Conservation (phyloP, 2,113 vertebrate genomes). For the Scolopax mira region DNA sequence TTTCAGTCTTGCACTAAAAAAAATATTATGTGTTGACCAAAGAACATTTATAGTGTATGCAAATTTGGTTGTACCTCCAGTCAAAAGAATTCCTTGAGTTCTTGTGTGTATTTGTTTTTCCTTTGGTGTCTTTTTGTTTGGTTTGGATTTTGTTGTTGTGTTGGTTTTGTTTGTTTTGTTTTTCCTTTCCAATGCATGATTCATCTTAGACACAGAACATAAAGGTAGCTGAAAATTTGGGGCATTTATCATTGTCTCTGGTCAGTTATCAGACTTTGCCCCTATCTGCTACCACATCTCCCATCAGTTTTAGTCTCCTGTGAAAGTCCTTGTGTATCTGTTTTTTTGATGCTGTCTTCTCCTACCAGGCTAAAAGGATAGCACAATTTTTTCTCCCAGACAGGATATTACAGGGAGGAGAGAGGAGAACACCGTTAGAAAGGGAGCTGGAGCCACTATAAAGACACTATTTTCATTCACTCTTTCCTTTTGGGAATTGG, state of each 20-base stretch:
- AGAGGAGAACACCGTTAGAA: background rate
- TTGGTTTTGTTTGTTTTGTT: background rate
- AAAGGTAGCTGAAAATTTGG: background rate
- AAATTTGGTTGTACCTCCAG: background rate
- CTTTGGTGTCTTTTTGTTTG: background rate
- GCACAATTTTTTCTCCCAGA: background rate
- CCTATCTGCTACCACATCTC: background rate
- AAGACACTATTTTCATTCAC: background rate
- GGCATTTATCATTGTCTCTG: background rate
- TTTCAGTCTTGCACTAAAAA: background rate
- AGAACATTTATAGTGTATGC: background rate
- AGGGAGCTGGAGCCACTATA: background rate
- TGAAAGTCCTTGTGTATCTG: background rate
- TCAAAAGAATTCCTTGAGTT: background rate
- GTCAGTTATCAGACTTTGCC: background rate
- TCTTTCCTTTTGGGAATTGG: background rate
- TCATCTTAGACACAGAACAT: background rate
- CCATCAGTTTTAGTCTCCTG: background rate
- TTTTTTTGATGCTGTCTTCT: background rate
- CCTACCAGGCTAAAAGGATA: background rate
- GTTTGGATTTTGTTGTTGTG: background rate
- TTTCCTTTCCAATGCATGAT: accelerated
- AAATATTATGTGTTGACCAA: background rate
- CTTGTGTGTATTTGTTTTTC: background rate
- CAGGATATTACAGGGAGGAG: background rate